phyloP scores from a whole-genome alignment of 2,888 invertebrate genomes.

The Nymphalis c-album region DNA sequence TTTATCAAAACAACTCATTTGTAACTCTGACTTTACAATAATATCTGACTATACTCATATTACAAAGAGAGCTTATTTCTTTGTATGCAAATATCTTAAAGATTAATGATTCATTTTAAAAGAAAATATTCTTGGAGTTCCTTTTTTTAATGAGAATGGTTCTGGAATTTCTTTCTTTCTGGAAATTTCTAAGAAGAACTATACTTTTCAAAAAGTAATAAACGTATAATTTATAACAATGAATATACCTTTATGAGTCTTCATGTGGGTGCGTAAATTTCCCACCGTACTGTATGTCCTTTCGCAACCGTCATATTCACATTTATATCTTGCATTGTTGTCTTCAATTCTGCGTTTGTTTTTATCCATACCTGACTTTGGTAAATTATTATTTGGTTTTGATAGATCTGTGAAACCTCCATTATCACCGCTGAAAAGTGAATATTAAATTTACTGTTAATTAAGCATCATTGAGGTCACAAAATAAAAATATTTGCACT shows the following conservation, averaged over 20 bases:
- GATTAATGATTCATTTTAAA: too few species aligned
- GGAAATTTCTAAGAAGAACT: too few species aligned
- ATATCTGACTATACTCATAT: too few species aligned
- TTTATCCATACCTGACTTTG: slow-evolving; percentile 58
- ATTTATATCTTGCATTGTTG: slow-evolving; percentile 84
- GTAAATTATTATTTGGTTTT: slow-evolving; percentile 48
- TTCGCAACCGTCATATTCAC: slow-evolving; percentile 93
- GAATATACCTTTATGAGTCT: slow-evolving; percentile 93
- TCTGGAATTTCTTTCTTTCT: too few species aligned
- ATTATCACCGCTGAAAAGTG: slow-evolving; percentile 52
- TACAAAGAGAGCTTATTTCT: too few species aligned
- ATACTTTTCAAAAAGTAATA: too few species aligned
- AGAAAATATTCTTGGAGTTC: too few species aligned
- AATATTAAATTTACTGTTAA: not conserved
- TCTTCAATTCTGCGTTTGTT: slow-evolving; percentile 63
- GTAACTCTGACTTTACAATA: too few species aligned
- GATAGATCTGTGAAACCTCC: slow-evolving; percentile 50
- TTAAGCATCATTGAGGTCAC: not conserved
- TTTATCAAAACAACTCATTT: not conserved
- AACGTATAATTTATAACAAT: not conserved
- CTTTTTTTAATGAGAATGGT: too few species aligned
- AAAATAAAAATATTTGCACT: not conserved
- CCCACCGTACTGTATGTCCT: slow-evolving; percentile 96
- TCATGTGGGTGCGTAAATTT: slow-evolving; percentile 96
- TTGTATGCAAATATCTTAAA: too few species aligned